phyloP scores from a whole-genome alignment of 2,888 invertebrate genomes.

The Drosophila quinaria region DNA sequence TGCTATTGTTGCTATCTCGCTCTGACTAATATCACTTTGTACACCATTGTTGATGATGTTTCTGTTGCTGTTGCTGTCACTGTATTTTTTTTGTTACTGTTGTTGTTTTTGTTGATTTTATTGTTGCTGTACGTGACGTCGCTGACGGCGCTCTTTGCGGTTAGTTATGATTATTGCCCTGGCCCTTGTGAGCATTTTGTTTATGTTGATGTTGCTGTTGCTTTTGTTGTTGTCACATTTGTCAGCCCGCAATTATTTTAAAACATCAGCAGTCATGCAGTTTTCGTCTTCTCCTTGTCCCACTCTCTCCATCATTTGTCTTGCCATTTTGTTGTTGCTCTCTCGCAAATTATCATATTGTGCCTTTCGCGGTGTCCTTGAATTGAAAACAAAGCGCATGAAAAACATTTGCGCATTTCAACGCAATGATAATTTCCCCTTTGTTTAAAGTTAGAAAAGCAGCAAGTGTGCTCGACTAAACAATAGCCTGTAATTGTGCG shows the following conservation, averaged over 20 bases:
- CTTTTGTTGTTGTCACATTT: slow-evolving; percentile 57
- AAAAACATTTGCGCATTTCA: slow-evolving; percentile 73
- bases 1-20: slow-evolving; percentile 44
- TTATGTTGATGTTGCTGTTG: slow-evolving; percentile 43
- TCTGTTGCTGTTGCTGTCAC: slow-evolving; percentile 21
- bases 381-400: slow-evolving; percentile 63
- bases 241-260: slow-evolving; percentile 70
- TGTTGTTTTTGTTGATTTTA: slow-evolving; percentile 16
- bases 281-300: slow-evolving; percentile 1
- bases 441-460: slow-evolving; percentile 38
- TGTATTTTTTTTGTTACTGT: no score
- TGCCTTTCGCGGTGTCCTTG: slow-evolving; percentile 70
- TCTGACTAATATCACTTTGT: slow-evolving; percentile 39
- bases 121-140: slow-evolving; percentile 38
- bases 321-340: slow-evolving; percentile 18
- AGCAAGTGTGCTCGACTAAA: not conserved
- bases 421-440: slow-evolving; percentile 59
- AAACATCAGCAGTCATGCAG: slow-evolving; percentile 48
- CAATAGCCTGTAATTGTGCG: not conserved
- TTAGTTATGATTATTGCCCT: slow-evolving; percentile 74
- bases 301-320: slow-evolving; percentile 5
- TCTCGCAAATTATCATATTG: slow-evolving; percentile 72
- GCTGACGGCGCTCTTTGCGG: slow-evolving; percentile 63
- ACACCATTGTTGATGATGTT: slow-evolving; percentile 37
- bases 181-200: slow-evolving; percentile 59